phyloP scores from a whole-genome alignment of 1,140 invertebrate species.

The Drosophila albomicans region DNA sequence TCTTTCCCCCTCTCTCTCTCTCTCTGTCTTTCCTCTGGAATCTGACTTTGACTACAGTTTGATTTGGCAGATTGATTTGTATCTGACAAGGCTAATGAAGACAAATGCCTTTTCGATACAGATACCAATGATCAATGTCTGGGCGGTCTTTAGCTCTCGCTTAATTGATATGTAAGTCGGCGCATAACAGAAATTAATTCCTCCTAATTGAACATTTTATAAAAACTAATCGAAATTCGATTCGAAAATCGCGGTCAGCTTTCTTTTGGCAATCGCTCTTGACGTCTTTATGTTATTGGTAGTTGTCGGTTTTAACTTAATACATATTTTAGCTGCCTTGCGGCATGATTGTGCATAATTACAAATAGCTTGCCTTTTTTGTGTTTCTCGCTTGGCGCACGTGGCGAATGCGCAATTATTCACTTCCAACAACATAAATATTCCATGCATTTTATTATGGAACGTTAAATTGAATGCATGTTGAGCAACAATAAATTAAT shows the following conservation, averaged over 20 bases:
- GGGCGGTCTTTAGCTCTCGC: constrained; percentile 55
- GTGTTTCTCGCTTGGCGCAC: not conserved
- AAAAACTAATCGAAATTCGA: constrained; percentile 39
- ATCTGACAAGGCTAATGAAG: constrained; percentile 67
- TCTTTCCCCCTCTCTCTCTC: not conserved
- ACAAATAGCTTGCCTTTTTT: not conserved
- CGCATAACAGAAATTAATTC: constrained; percentile 30
- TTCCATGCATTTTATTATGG: not conserved
- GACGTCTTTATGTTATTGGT: constrained; percentile 22
- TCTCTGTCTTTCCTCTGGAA: not conserved
- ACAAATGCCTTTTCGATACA: constrained; percentile 62
- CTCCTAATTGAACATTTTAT: constrained; percentile 53
- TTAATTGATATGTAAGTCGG: constrained; percentile 58
- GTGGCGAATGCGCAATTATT: constrained; percentile 39
- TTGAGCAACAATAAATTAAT: constrained; percentile 2
- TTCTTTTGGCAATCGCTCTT: constrained; percentile 37
- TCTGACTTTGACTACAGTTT: constrained; percentile 9
- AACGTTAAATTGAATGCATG: not conserved
- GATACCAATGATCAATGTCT: constrained; percentile 41
- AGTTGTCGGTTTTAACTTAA: not conserved
- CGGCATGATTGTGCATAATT: not conserved
- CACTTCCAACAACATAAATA: not conserved
- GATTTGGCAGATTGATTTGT: constrained; percentile 70
- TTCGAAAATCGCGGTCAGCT: constrained; percentile 30
- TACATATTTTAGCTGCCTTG: not conserved